Conservation (phyloP, 2,888 invertebrate species). For the Chromoteleia sp. region DNA sequence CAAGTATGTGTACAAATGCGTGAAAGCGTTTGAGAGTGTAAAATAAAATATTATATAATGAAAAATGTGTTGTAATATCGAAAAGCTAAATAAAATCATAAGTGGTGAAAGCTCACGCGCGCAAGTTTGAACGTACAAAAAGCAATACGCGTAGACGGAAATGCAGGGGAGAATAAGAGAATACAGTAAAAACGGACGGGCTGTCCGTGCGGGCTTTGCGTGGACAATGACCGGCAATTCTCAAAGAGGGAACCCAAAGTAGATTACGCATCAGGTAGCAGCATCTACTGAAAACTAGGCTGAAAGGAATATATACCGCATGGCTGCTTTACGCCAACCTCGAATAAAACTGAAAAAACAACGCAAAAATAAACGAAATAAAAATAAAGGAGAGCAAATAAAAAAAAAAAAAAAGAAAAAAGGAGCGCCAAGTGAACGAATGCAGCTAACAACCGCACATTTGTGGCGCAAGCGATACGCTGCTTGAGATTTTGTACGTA, state of each 20-base stretch:
- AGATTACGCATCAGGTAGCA: slow-evolving; percentile 77
- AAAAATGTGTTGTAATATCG: slow-evolving; percentile 35
- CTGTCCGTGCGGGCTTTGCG: slow-evolving; percentile 58
- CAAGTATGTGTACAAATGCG: not conserved
- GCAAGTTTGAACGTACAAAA: slow-evolving; percentile 31
- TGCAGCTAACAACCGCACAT: slow-evolving; percentile 35
- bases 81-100: slow-evolving; percentile 63
- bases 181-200: slow-evolving; percentile 34
- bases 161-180: slow-evolving; percentile 42
- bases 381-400: slow-evolving; percentile 29
- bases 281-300: slow-evolving; percentile 49
- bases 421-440: slow-evolving; percentile 44
- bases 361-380: slow-evolving; percentile 20
- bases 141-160: slow-evolving; percentile 26
- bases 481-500: slow-evolving; percentile 35
- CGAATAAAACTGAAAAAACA: slow-evolving; percentile 36
- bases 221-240: slow-evolving; percentile 62
- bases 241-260: slow-evolving; percentile 75
- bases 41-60: no score
- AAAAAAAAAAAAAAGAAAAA: slow-evolving; percentile 44
- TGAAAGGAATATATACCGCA: slow-evolving; percentile 60
- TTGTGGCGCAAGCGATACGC: slow-evolving; percentile 34
- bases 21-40: no score
- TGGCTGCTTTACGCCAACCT: slow-evolving; percentile 54
- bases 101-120: slow-evolving; percentile 24